Evolutionary conservation across 2,888 invertebrate genomes (phyloP), one percentile per base, ranked within the genome.

Genomic region (Drosophila pseudotalamancana): DNA sequence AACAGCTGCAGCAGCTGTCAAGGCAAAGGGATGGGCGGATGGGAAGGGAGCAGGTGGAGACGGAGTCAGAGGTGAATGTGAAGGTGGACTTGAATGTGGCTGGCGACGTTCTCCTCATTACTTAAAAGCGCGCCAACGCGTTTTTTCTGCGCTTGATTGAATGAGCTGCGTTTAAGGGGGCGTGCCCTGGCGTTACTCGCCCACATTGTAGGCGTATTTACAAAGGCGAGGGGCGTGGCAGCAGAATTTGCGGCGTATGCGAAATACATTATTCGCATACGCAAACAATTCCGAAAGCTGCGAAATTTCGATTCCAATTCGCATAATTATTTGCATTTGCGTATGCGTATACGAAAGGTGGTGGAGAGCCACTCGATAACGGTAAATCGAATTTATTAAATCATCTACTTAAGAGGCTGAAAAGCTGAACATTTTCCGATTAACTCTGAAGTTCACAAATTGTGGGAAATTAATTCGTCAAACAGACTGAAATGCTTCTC

Each of bases 71-170:
- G 16, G 14, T 16, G 25, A 14, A 32, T 25, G 9, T n/a, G 50
- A 9, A 12, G 16, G 14, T 16, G 25, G 18, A 32, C 21, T 37
- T 45, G 56, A 51, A 54, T 59, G 70, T 32, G 71, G 72, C 31
- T 59, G 66, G 55, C 65, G 68, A 50, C 55, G 83, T 63, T 64
- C 67, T 67, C 31, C 81, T 81, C 81, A 81, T 81, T 81, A 81
- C 81, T 86, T 81, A 85, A 83, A 72, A 86, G 83, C 72, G 64
- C 61, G 69, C 72, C 67, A 63, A 60, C 60, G 68, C 68, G 61
- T 68, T 73, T 9, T 11, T 59, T 66, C 70, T 51, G 45, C 68
- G 45, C 68, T 71, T 85, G 86, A 81, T 85, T 81, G 80, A 85
- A 85, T 72, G 76, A 50, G 55, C 42, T 68, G 78, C 39, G 46